phyloP scores from a whole-genome alignment of 1,140 invertebrate species.

The Acromyrmex heyeri region DNA sequence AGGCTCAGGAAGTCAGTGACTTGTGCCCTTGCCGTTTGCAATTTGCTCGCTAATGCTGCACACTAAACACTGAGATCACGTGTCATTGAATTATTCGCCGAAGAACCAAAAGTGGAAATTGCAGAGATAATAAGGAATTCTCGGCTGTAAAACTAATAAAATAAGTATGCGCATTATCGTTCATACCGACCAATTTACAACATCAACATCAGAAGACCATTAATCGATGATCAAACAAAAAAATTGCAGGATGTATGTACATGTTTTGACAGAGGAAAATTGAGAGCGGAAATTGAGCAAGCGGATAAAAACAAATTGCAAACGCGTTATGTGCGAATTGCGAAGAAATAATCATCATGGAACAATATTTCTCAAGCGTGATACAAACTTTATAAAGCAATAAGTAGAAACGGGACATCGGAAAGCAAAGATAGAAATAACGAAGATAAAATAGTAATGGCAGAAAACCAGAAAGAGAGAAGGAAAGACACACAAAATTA shows the following conservation, averaged over 20 bases:
- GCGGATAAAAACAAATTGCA: slow-evolving; percentile 30
- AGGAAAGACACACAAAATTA: neutral
- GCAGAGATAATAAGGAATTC: neutral
- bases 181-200: neutral
- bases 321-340: neutral
- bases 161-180: neutral
- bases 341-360: slow-evolving; percentile 5
- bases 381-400: slow-evolving; percentile 2
- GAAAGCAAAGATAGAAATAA: neutral
- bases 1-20: slow-evolving; percentile 9
- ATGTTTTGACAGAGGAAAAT: slow-evolving; percentile 14
- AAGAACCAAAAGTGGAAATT: slow-evolving; percentile 28
- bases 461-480: neutral
- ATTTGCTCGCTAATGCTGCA: slow-evolving; percentile 3
- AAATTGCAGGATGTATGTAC: slow-evolving; percentile 22
- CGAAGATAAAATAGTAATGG: neutral
- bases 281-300: slow-evolving; percentile 46
- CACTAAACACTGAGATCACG: slow-evolving; percentile 22
- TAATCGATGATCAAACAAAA: slow-evolving; percentile 8
- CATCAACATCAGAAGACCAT: neutral
- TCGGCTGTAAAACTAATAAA: neutral
- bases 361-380: neutral
- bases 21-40: slow-evolving; percentile 34
- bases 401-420: neutral
- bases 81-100: neutral